phyloP scores from a whole-genome alignment of 2,797 vertebrate genomes.

The Darevskia nairensis region DNA sequence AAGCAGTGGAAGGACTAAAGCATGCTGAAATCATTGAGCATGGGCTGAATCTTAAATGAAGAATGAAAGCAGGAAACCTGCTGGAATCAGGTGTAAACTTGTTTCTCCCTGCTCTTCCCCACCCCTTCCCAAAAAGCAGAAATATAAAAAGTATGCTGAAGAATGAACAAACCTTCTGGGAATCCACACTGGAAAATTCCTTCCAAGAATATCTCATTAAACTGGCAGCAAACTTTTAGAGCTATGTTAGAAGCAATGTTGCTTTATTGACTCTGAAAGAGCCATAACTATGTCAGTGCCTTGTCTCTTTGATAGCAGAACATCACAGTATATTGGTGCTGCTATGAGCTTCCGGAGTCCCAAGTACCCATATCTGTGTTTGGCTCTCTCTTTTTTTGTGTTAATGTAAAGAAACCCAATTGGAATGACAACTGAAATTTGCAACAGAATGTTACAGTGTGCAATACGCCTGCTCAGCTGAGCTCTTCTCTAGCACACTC shows the following conservation, averaged over 20 bases:
- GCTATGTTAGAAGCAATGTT: background rate
- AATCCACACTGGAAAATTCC: background rate
- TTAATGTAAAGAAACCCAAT: background rate
- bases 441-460: too few species aligned
- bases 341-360: background rate
- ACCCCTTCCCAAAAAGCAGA: background rate
- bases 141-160: background rate
- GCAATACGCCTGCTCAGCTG: too few species aligned
- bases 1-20: slow-evolving; percentile 13
- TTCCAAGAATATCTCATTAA: background rate
- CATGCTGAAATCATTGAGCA: slow-evolving; percentile 7
- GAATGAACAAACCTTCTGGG: background rate
- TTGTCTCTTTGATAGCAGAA: background rate
- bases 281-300: background rate
- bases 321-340: background rate
- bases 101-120: background rate
- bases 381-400: background rate
- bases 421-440: too few species aligned
- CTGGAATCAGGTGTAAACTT: background rate
- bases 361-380: background rate
- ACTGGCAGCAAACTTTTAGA: slow-evolving; percentile 2
- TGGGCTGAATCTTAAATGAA: accelerated
- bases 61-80: slow-evolving; percentile 2
- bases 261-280: background rate
- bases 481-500: too few species aligned